Conservation (phyloP, 92 coral and sea anemone species). For the Meandrina meandrites region DNA sequence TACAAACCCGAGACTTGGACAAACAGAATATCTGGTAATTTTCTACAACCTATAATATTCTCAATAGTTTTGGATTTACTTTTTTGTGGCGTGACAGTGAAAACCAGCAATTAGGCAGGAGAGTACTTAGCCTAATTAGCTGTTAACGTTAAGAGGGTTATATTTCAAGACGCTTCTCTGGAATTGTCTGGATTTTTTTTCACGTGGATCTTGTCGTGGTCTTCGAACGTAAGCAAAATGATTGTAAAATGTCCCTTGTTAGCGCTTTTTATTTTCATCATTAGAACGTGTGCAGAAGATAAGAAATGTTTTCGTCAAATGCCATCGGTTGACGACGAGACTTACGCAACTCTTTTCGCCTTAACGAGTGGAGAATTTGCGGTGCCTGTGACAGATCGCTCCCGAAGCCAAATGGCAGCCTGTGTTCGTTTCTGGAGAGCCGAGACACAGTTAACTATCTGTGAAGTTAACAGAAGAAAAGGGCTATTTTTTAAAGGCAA, state of each 20-base stretch:
- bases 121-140: constrained; percentile 7
- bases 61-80: no score
- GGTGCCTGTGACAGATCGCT: constrained; percentile 34
- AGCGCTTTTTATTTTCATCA: constrained; percentile 29
- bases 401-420: constrained; percentile 31
- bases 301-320: constrained; percentile 45
- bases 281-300: constrained; percentile 29
- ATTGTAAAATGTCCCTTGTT: constrained; percentile 12
- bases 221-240: no score
- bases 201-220: no score
- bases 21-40: no score
- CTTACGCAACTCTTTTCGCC: constrained; percentile 2
- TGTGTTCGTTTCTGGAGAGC: constrained; percentile 49
- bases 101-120: background rate
- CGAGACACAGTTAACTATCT: constrained; percentile 4
- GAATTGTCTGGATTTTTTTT: background rate
- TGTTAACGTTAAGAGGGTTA: constrained; percentile 15
- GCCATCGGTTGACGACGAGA: constrained; percentile 53
- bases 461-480: no score
- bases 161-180: constrained; percentile 15
- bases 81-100: no score
- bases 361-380: constrained; percentile 28
- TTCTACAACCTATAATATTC: no score
- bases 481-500: no score
- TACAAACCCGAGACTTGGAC: no score